Conservation (phyloP, 2,888 invertebrate genomes). For the Latheticus oryzae region DNA sequence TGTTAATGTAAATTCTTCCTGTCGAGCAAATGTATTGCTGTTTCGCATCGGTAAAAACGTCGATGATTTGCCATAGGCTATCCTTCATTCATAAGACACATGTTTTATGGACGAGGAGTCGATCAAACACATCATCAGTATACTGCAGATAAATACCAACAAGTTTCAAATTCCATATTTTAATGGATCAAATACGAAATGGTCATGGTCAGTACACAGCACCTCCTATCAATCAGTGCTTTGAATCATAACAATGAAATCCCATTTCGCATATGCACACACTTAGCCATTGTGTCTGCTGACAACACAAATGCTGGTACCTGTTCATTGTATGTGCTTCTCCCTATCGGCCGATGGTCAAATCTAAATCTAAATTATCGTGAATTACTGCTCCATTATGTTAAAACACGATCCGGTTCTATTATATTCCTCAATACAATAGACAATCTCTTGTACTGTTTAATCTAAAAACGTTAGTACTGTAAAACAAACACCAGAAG, state of each 20-base stretch:
- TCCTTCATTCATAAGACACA: slow-evolving; percentile 40
- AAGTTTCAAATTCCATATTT: no score
- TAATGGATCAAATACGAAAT: no score
- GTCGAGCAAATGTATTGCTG: slow-evolving; percentile 41
- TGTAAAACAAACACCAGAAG: slow-evolving; percentile 19
- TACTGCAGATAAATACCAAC: slow-evolving; percentile 11
- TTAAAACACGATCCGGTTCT: slow-evolving; percentile 37
- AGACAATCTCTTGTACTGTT: slow-evolving; percentile 23
- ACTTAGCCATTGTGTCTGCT: slow-evolving; percentile 38
- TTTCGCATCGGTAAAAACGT: slow-evolving; percentile 29
- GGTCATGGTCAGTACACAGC: slow-evolving; percentile 28
- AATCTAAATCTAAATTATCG: slow-evolving; percentile 41
- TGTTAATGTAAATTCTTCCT: slow-evolving; percentile 42
- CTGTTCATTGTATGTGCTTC: slow-evolving; percentile 36
- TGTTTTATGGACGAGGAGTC: no score
- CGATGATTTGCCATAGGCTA: slow-evolving; percentile 32
- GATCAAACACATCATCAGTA: no score
- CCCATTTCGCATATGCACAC: slow-evolving; percentile 45
- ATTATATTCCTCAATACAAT: slow-evolving; percentile 29
- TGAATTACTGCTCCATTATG: slow-evolving; percentile 42
- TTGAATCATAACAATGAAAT: slow-evolving; percentile 43
- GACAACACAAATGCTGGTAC: slow-evolving; percentile 43
- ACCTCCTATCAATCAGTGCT: slow-evolving; percentile 42
- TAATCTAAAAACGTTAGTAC: slow-evolving; percentile 22
- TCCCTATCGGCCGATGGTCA: slow-evolving; percentile 35